These are phyloP conservation scores for Drosophila pachea DNA, from an alignment of 1,140 invertebrate species.

Conservation along the genomic window DNA sequence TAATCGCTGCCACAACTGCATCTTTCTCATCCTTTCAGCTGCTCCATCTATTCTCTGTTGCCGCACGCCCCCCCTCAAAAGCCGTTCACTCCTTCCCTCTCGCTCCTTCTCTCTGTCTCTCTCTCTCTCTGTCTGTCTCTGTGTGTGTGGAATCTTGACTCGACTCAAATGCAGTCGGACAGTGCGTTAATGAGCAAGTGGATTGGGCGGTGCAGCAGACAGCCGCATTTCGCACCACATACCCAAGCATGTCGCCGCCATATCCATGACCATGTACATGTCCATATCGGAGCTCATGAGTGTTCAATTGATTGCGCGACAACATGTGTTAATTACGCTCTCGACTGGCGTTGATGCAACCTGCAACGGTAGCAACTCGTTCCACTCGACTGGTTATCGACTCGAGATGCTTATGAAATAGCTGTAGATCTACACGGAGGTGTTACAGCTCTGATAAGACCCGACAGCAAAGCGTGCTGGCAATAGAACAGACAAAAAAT, in stretches of 20 bases:
- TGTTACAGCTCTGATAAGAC: neutral
- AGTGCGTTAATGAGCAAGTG: constrained; percentile 60
- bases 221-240: constrained; percentile 61
- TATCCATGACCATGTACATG: constrained; percentile 53
- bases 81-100: constrained; percentile 17
- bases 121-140: constrained; percentile 2
- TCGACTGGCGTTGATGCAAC: constrained; percentile 68
- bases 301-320: constrained; percentile 73
- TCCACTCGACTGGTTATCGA: constrained; percentile 44
- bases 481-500: too few species aligned
- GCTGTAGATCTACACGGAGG: neutral
- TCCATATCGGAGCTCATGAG: constrained; percentile 52
- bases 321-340: constrained; percentile 74
- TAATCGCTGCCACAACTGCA: constrained; percentile 9
- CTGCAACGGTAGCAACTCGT: constrained; percentile 47
- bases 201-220: constrained; percentile 27
- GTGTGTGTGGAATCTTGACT: too few species aligned
- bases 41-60: constrained; percentile 34
- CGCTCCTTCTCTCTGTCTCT: constrained; percentile 6
- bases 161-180: constrained; percentile 45
- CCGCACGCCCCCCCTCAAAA: constrained; percentile 37
- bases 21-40: constrained; percentile 1
- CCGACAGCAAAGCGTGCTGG: neutral
- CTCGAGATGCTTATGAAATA: constrained; percentile 34
- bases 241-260: constrained; percentile 52